A percentile compares a stretch with the other conserved stretches of the same genome.
phyloP scores from a whole-genome alignment of 1,140 invertebrate genomes.

The Archivesica marissinica region DNA sequence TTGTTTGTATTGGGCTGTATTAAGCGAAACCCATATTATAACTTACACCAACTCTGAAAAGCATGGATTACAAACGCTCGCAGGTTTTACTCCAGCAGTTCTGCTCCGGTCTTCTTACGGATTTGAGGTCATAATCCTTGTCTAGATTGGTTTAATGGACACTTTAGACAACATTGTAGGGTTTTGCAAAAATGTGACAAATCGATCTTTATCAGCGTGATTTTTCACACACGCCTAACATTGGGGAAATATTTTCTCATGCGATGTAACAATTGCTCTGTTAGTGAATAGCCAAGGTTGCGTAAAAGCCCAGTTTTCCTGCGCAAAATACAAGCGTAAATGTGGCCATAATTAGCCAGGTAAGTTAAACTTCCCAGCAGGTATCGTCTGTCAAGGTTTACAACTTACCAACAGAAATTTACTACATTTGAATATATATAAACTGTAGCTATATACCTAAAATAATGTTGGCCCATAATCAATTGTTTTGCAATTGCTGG shows the following conservation, averaged over 20 bases:
- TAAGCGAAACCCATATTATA: too few species aligned
- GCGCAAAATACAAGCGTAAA: background rate
- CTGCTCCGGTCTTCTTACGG: too few species aligned
- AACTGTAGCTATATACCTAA: background rate
- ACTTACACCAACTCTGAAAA: too few species aligned
- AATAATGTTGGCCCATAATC: background rate
- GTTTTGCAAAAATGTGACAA: background rate
- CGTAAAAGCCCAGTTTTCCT: background rate
- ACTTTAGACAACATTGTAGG: slow-evolving; percentile 30
- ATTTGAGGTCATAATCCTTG: background rate
- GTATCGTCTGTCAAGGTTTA: background rate
- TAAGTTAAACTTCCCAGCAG: slow-evolving; percentile 2
- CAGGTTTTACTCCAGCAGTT: too few species aligned
- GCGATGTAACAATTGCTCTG: slow-evolving; percentile 1
- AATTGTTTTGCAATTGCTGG: background rate
- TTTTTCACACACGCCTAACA: background rate
- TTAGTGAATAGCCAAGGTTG: background rate
- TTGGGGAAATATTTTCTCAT: background rate
- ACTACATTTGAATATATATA: background rate
- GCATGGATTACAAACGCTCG: too few species aligned
- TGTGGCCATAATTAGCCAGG: background rate
- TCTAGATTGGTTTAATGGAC: slow-evolving; percentile 35
- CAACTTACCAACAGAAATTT: too few species aligned
- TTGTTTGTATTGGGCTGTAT: too few species aligned
- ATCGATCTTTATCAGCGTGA: slow-evolving; percentile 25